Conservation (phyloP, 2,113 vertebrate species). For the Hemiprocne comata region DNA sequence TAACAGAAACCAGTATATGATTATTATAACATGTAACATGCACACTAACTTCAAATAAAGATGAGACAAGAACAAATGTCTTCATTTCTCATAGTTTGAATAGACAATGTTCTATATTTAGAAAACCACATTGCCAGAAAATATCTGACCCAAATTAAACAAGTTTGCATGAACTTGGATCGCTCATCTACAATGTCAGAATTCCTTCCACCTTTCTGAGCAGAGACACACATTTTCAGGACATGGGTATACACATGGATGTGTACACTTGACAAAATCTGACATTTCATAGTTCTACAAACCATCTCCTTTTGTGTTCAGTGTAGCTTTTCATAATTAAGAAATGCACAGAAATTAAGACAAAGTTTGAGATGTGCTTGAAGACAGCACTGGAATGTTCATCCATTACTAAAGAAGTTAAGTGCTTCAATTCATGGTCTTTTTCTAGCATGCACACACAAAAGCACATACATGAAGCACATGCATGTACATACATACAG, state of each 20-base stretch:
- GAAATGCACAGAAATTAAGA: background rate
- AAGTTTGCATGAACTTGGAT: background rate
- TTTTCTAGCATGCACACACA: background rate
- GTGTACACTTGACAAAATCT: background rate
- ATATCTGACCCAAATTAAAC: background rate
- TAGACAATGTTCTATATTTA: background rate
- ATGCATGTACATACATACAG: background rate
- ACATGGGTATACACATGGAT: background rate
- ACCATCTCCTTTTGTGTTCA: background rate
- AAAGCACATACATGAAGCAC: background rate
- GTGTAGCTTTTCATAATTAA: background rate
- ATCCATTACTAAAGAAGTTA: background rate
- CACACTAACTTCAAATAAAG: background rate
- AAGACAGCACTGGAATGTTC: background rate
- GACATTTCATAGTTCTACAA: background rate
- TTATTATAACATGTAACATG: background rate
- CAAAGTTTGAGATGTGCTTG: background rate
- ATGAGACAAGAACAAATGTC: background rate
- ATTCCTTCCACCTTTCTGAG: background rate
- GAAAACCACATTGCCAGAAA: background rate
- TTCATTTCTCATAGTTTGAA: background rate
- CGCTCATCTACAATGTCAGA: background rate
- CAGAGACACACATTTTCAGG: background rate
- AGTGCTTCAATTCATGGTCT: background rate
- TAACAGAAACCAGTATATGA: background rate